Base-by-base conservation (phyloP, 1,140 invertebrate species). In the Caenorhabditis remanei region DNA sequence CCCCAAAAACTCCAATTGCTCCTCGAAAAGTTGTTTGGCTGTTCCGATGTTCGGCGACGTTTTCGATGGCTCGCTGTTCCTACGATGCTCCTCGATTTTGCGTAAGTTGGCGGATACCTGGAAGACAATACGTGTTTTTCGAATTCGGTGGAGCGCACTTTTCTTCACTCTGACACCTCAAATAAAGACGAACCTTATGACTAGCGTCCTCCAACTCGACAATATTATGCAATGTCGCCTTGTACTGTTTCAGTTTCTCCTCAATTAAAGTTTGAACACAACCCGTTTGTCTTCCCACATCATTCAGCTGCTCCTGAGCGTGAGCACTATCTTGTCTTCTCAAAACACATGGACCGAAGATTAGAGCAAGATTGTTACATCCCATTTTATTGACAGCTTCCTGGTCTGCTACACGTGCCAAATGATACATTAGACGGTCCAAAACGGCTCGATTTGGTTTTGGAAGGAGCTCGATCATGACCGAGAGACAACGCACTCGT, bases 291-390 rank as follows among this genome's bases (percentile, higher is more conserved):
- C 93, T 93, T 21, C 93, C 90, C 58, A 94, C 93, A 85, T 94
- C 93, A 90, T 95, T 95, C 79, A 97, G 94, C 90, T 96, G 96
- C 50, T 87, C 86, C 56, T 85, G 97, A 19, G 96, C 96, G 48
- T 96, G 96, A 82, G 97, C 94, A 65, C 95, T 93, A 92, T 96
- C 95, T 93, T 96, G 96, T 50, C 96, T 96, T 79, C 96, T 94
- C 85, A 98, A 93, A 83, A 98, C 96, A 93, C 96, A 98, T 9
- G 97, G 97, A 14, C 97, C 96, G 94, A 98, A 98, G 65, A 98
- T 96, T 89, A 98, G 97, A 21, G 97, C 96, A 83, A 99, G 93
- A 58, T 96, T 96, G 90, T 96, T 96, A 0, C 96, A 94, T 88
- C 95, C 96, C 97, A 99, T 99, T 86, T 96, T 95, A 93, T 98